phyloP scores from a whole-genome alignment of 2,113 vertebrate genomes.

The Columba janthina region DNA sequence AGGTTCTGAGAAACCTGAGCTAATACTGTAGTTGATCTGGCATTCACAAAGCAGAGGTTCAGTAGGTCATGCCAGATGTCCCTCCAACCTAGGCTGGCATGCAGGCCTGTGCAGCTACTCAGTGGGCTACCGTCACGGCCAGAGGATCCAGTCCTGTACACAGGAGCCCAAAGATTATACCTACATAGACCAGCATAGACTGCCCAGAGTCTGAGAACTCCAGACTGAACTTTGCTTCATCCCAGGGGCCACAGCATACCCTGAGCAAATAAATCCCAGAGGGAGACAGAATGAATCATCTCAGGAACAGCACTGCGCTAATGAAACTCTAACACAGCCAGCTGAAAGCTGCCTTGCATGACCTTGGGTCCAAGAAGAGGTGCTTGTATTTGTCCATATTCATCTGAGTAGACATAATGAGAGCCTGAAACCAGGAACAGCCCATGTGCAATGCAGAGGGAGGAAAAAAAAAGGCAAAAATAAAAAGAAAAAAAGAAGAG shows the following conservation, averaged over 20 bases:
- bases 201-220: neutral
- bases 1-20: neutral
- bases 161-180: neutral
- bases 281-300: neutral
- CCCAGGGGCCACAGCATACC: neutral
- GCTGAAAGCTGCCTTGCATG: neutral
- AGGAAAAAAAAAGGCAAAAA: neutral
- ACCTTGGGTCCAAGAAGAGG: neutral
- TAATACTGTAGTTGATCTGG: neutral
- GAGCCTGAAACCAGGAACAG: neutral
- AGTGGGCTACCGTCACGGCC: neutral
- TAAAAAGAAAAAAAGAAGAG: neutral
- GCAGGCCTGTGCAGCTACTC: neutral
- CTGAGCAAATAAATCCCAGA: neutral
- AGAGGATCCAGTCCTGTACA: neutral
- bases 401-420: neutral
- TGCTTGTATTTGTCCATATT: fast-evolving
- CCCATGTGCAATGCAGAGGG: neutral
- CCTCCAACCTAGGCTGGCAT: neutral
- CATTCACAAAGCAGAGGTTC: neutral
- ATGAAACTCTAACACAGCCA: neutral
- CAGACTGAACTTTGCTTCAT: neutral
- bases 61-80: neutral
- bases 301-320: neutral
- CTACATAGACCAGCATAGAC: neutral